Conservation (phyloP, 2,888 invertebrate species). For the Antheraea assamensis region DNA sequence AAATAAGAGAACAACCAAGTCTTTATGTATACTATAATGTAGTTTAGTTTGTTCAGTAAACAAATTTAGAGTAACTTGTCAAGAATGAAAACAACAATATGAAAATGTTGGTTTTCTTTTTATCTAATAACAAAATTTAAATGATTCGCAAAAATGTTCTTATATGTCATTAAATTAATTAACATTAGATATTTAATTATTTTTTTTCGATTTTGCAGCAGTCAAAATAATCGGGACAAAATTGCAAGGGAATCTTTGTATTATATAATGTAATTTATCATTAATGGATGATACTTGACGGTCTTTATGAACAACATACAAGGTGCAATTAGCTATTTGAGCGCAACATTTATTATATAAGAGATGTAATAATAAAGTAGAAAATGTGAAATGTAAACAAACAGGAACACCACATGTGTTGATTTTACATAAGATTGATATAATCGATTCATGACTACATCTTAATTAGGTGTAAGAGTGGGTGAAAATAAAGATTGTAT, state of each 20-base stretch:
- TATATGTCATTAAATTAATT: slow-evolving; percentile 4
- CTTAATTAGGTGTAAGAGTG: slow-evolving; percentile 74
- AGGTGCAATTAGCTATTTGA: slow-evolving; percentile 68
- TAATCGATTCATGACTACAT: slow-evolving; percentile 79
- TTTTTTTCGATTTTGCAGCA: not conserved
- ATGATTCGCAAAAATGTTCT: slow-evolving; percentile 26
- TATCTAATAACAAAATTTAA: slow-evolving; percentile 25
- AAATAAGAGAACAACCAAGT: slow-evolving; percentile 24
- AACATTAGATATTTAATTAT: not conserved
- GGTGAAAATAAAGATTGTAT: slow-evolving; percentile 78
- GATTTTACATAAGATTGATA: slow-evolving; percentile 76
- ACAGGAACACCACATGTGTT: slow-evolving; percentile 66
- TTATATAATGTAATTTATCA: not conserved
- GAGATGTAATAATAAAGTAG: slow-evolving; percentile 58
- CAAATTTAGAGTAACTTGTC: slow-evolving; percentile 31
- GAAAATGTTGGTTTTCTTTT: slow-evolving; percentile 15
- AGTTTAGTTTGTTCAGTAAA: slow-evolving; percentile 30
- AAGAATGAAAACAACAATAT: slow-evolving; percentile 21
- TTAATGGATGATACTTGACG: slow-evolving; percentile 30
- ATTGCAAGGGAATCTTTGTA: slow-evolving; percentile 2
- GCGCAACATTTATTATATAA: slow-evolving; percentile 49
- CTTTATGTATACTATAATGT: slow-evolving; percentile 34
- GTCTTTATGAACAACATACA: slow-evolving; percentile 47
- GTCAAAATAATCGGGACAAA: not conserved
- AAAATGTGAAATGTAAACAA: slow-evolving; percentile 60